phyloP scores from a whole-genome alignment of 2,888 invertebrate species.

The Eristalis tenax region DNA sequence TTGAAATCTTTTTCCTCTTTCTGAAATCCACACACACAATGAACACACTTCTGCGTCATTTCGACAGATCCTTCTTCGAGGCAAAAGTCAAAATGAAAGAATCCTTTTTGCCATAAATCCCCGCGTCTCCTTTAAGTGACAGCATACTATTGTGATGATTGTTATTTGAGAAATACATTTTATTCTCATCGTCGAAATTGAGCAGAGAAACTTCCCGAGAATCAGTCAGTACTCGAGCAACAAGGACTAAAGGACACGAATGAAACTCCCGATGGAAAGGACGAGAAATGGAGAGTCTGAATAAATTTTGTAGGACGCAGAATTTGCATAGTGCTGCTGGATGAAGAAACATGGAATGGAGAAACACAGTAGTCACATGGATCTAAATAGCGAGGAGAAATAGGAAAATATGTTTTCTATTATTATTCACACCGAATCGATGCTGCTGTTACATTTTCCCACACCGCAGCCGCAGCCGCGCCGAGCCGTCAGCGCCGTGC shows the following conservation, averaged over 20 bases:
- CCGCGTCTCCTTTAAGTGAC: slow-evolving; percentile 34
- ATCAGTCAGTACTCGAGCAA: slow-evolving; percentile 39
- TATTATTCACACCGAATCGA: slow-evolving; percentile 55
- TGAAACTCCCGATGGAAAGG: not conserved
- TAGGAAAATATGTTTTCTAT: slow-evolving; percentile 50
- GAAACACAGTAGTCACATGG: slow-evolving; percentile 36
- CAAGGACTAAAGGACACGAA: slow-evolving; percentile 28
- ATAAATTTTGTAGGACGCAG: slow-evolving; percentile 33
- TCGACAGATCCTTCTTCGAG: not conserved
- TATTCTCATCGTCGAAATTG: slow-evolving; percentile 30
- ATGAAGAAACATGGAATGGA: not conserved
- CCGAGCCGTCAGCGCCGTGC: not conserved
- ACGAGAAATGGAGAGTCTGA: not conserved
- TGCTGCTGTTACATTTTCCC: slow-evolving; percentile 36
- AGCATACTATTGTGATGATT: slow-evolving; percentile 46
- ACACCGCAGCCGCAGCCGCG: not conserved
- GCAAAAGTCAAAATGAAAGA: not conserved
- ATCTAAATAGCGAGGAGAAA: slow-evolving; percentile 11
- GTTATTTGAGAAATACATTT: slow-evolving; percentile 12
- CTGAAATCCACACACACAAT: not conserved
- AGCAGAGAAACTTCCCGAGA: slow-evolving; percentile 27
- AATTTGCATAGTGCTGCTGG: slow-evolving; percentile 41
- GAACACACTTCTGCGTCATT: not conserved
- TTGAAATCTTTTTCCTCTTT: not conserved
- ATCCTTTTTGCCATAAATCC: slow-evolving; percentile 8